Conservation (phyloP, 1,140 invertebrate species). For the Pseudomyrmex concolor region DNA sequence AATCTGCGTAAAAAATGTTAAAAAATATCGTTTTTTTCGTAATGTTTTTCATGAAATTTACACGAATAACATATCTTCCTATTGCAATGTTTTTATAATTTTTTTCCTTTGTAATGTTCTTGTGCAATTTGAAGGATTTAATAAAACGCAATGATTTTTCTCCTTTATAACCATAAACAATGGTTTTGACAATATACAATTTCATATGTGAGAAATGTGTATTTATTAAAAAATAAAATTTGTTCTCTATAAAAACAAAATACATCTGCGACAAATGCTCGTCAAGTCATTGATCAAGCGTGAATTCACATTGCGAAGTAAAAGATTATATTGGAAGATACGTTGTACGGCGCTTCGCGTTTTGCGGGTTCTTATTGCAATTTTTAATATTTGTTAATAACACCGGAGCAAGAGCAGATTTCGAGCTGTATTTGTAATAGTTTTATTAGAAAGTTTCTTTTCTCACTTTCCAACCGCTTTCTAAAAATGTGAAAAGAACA, state of each 20-base stretch:
- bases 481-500: constrained; percentile 77
- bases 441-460: constrained; percentile 73
- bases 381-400: constrained; percentile 31
- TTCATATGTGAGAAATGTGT: neutral
- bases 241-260: neutral
- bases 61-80: neutral
- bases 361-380: neutral
- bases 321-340: neutral
- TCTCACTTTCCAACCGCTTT: constrained; percentile 76
- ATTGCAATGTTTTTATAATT: neutral
- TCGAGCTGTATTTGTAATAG: constrained; percentile 71
- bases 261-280: neutral
- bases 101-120: too few species aligned
- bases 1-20: too few species aligned
- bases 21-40: neutral
- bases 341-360: neutral
- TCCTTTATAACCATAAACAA: neutral
- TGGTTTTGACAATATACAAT: neutral
- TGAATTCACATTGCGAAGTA: neutral
- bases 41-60: neutral
- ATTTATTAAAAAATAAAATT: neutral
- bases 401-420: constrained; percentile 15
- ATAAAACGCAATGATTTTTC: neutral
- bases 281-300: neutral
- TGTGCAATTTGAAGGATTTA: neutral